Evolutionary conservation across 2,888 invertebrate genomes (phyloP).

Genomic region (Cetonia aurata): DNA sequence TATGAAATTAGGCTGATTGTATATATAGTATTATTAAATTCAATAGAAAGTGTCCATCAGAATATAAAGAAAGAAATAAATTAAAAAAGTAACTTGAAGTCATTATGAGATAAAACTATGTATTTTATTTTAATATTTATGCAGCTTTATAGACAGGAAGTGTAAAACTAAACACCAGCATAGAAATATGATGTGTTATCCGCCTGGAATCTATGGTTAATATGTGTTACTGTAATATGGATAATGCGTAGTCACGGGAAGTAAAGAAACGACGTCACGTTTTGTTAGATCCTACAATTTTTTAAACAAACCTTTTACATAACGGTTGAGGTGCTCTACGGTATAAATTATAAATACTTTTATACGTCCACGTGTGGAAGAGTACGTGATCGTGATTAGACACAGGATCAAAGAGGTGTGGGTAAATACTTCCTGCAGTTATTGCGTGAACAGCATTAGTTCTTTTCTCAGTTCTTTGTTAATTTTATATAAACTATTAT

Average conservation of each 20-base stretch:
- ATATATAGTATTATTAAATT: too few species aligned
- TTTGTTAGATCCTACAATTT: constrained; percentile 21
- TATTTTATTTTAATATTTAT: too few species aligned
- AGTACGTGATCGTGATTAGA: constrained; percentile 8
- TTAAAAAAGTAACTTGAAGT: too few species aligned
- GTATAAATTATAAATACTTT: constrained; percentile 29
- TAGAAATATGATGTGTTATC: background rate
- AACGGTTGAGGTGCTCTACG: constrained; percentile 19
- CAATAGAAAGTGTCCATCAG: too few species aligned
- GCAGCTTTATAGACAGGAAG: background rate
- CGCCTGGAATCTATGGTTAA: background rate
- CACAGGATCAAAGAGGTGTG: background rate
- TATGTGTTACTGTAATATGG: background rate
- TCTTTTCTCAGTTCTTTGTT: too few species aligned
- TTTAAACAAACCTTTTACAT: constrained; percentile 25
- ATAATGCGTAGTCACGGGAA: constrained; percentile 5
- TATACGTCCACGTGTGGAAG: constrained; percentile 1
- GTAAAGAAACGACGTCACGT: constrained; percentile 26
- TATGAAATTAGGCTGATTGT: too few species aligned
- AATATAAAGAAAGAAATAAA: too few species aligned
- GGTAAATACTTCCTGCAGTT: too few species aligned
- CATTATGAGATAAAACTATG: too few species aligned
- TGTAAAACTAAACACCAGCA: constrained; percentile 5
- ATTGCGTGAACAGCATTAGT: too few species aligned
- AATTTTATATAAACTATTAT: too few species aligned